Base-by-base conservation (phyloP, 2,888 invertebrate genomes). In the Eupithecia vulgata region DNA sequence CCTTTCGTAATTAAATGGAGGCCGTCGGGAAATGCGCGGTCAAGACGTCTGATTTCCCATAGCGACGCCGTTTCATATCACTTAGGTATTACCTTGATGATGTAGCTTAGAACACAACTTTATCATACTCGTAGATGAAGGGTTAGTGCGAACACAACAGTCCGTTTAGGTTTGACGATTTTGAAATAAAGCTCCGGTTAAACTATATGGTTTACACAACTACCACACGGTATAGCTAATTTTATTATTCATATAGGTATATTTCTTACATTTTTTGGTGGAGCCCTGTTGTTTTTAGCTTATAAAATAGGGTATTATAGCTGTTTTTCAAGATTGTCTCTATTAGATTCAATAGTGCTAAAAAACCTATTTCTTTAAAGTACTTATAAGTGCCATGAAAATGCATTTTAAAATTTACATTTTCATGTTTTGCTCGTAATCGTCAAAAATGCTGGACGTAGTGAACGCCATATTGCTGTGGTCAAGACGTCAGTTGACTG, bases 21-120 rank as follows among this genome's bases (percentile, higher is more conserved):
- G 34, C 75, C 45, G 45, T 17, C 6, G 72, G 75, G 75, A 75
- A 74, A 75, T 72, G 61, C 59, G 76, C 70, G 78, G 79, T 76
- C 79, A 79, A 77, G 76, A 69, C 67, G 68, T 15, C 64, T 73
- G 72, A 75, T 75, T 75, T 75, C 75, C 75, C 75, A 70, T 64
- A 75, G 62, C 72, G 64, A 25, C 48, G 66, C 62, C 37, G 57
- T 71, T 65, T 40, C 45, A 13, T 37, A 74, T 74, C 65, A 71
- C 68, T 64, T 71, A 57, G 5, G 57, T 57, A 52, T 62, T 34
- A 40, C 25, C 62, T 72, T 21, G 34, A 72, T 68, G 40, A 65
- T 73, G 8, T 48, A 21, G 21, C 48, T 45, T n/a, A 17, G 45
- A 52, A 21, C 21, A 52, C 10, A 52, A 52, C 48, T 52, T 52